Evolutionary conservation across 1,140 invertebrate genomes (phyloP).

Genomic region (Cydia strobilella): DNA sequence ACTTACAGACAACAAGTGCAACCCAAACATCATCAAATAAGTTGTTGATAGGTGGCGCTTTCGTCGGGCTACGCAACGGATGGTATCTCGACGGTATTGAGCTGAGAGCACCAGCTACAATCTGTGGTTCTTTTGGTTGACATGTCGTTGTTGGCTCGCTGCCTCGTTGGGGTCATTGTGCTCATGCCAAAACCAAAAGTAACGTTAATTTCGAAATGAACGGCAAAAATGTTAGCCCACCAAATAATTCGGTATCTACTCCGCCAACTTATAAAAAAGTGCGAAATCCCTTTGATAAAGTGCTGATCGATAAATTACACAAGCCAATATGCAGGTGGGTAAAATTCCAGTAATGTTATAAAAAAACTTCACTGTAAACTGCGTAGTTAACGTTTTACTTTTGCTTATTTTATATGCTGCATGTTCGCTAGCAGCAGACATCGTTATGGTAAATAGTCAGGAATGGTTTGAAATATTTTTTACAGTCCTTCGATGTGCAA

Average conservation of each 20-base stretch:
- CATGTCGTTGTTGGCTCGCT: too few relatives aligned
- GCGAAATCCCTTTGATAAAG: conserved; percentile 77
- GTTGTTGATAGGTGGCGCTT: not conserved
- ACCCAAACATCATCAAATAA: too few relatives aligned
- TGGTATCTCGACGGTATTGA: not conserved
- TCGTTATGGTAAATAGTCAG: not conserved
- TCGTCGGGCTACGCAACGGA: not conserved
- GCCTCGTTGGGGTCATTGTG: conserved; percentile 39
- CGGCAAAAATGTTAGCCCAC: conserved; percentile 61
- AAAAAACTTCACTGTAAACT: not conserved
- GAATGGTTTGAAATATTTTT: conserved; percentile 34
- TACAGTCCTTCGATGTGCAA: conserved; percentile 78
- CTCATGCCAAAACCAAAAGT: conserved; percentile 34
- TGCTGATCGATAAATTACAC: conserved; percentile 71
- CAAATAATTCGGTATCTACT: conserved; percentile 61
- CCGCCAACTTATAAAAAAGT: conserved; percentile 68
- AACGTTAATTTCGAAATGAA: conserved; percentile 70
- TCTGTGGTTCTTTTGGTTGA: conserved; percentile 27
- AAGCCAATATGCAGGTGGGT: conserved; percentile 77
- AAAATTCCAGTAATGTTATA: conserved; percentile 9
- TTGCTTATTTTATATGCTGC: not conserved
- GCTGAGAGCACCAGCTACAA: not conserved
- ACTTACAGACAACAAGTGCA: too few relatives aligned
- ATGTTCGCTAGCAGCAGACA: not conserved
- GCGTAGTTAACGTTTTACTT: not conserved